A percentile compares a stretch with the other conserved stretches of the same genome.
phyloP scores from a whole-genome alignment of 92 coral and sea anemone species.

The Galaxea fascicularis region DNA sequence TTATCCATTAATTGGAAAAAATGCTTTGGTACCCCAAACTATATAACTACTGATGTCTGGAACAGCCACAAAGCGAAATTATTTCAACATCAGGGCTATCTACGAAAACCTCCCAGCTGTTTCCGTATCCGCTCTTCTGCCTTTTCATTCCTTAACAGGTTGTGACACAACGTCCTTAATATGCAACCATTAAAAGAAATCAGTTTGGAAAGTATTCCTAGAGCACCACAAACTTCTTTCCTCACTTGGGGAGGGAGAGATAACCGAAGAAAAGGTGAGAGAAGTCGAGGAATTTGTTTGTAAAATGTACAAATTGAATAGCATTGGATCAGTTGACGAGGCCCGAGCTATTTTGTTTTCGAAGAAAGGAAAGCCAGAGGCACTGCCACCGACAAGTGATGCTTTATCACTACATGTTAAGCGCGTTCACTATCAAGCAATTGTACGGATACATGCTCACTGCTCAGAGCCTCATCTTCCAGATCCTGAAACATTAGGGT shows the following conservation, averaged over 20 bases:
- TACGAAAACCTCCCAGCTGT: conserved; percentile 47
- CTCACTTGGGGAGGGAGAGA: conserved; percentile 47
- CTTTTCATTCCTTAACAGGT: conserved; percentile 67
- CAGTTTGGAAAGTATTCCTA: conserved; percentile 31
- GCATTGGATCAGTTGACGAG: conserved; percentile 43
- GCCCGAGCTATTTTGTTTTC: no score
- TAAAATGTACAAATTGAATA: conserved; percentile 49
- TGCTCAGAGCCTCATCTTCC: conserved; percentile 46
- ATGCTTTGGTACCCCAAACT: no score
- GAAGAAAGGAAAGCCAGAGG: no score
- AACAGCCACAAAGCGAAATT: conserved; percentile 64
- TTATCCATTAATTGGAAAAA: no score
- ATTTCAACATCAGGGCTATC: conserved; percentile 61
- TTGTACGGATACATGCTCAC: conserved; percentile 32
- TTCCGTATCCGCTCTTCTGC: conserved; percentile 55
- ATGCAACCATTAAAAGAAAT: conserved; percentile 38
- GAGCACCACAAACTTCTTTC: conserved; percentile 36
- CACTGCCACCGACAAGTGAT: background rate
- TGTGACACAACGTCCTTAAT: conserved; percentile 50
- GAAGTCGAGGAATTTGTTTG: conserved; percentile 62
- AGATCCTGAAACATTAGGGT: conserved; percentile 16
- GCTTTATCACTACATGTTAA: conserved; percentile 38
- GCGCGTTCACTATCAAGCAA: conserved; percentile 56
- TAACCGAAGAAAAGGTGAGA: conserved; percentile 46
- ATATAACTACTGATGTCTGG: conserved; percentile 84